phyloP scores from a whole-genome alignment of 2,888 invertebrate species.

The Ochropacha duplaris region DNA sequence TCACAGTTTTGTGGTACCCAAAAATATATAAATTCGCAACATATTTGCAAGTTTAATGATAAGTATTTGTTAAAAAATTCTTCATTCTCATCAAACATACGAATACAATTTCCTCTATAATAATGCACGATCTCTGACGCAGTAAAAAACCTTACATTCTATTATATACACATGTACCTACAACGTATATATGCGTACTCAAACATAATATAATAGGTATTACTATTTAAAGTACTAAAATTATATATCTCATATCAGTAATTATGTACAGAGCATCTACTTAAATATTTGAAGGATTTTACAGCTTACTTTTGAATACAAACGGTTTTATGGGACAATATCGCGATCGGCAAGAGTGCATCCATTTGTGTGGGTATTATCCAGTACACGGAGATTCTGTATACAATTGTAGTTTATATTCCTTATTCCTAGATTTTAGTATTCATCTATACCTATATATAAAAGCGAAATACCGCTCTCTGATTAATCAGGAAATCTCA shows the following conservation, averaged over 20 bases:
- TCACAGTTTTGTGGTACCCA: conserved; percentile 33
- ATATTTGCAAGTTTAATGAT: conserved; percentile 6
- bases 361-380: no score
- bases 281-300: background rate
- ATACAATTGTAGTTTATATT: no score
- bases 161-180: background rate
- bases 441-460: no score
- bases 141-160: background rate
- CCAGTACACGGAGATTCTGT: no score
- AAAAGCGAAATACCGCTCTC: no score
- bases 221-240: no score
- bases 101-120: background rate
- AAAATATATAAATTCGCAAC: conserved; percentile 15
- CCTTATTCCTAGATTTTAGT: no score
- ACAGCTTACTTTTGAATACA: background rate
- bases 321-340: background rate
- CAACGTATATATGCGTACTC: background rate
- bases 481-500: no score
- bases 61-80: conserved; percentile 34
- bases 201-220: background rate
- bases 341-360: background rate
- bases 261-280: background rate
- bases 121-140: conserved; percentile 10
- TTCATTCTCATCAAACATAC: background rate
- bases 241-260: background rate